These are phyloP conservation scores for Himalopsyche japonica DNA, from an alignment of 2,888 invertebrate genomes.

Conservation along the genomic window DNA sequence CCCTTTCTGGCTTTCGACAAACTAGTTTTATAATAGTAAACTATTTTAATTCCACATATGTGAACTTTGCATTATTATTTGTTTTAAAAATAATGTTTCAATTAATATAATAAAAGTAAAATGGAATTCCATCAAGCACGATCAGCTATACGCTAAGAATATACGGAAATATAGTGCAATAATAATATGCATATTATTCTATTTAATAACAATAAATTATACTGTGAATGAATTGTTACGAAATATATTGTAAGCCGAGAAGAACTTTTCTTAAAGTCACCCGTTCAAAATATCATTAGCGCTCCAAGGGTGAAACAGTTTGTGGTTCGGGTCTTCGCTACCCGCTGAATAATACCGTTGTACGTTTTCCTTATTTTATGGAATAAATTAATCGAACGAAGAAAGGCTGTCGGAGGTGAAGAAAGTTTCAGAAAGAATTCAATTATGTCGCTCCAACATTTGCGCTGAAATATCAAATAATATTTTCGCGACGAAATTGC, in stretches of 20 bases:
- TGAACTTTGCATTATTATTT: no score
- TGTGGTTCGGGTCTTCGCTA: neutral
- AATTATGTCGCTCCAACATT: neutral
- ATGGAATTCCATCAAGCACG: no score
- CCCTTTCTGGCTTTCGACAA: no score
- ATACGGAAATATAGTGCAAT: no score
- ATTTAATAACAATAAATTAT: no score
- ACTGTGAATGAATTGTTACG: neutral
- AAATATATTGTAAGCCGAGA: neutral
- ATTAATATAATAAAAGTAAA: no score
- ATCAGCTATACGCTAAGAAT: no score
- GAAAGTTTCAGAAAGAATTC: neutral
- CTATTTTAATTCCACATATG: no score
- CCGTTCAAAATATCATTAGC: slow-evolving; percentile 41
- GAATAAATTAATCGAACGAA: neutral
- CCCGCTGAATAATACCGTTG: neutral
- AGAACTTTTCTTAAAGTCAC: slow-evolving; percentile 19
- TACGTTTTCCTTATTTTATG: neutral
- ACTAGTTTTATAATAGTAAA: no score
- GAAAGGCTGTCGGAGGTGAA: neutral
- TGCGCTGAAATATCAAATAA: neutral
- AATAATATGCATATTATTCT: no score
- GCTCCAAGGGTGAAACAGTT: neutral
- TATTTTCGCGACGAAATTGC: no score
- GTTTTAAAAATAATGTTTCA: no score